Conservation (phyloP, 2,888 invertebrate genomes). For the Melinaea menophilus region DNA sequence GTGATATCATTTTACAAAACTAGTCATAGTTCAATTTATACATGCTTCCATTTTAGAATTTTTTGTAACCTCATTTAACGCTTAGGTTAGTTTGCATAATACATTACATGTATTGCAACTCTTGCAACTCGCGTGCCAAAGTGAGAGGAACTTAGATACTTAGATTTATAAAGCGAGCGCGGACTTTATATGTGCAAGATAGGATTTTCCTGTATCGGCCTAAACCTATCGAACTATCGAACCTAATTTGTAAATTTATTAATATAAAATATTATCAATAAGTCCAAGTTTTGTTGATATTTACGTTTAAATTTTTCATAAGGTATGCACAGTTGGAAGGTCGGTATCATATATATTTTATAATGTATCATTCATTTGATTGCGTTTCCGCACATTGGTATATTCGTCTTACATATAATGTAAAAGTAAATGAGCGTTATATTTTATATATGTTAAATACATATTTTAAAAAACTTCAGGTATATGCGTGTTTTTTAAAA, state of each 20-base stretch:
- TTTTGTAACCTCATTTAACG: conserved; percentile 1
- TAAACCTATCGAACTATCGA: conserved; percentile 6
- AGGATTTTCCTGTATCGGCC: conserved; percentile 6
- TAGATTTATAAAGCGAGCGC: conserved; percentile 2
- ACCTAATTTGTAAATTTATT: conserved; percentile 1
- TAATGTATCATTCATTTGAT: too few species aligned
- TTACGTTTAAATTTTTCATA: too few species aligned
- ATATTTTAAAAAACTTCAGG: too few species aligned
- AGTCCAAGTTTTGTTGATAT: background rate
- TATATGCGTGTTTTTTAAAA: too few species aligned
- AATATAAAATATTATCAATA: background rate
- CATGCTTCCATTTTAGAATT: conserved; percentile 5
- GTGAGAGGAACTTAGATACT: background rate
- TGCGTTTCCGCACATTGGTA: too few species aligned
- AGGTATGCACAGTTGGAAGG: too few species aligned
- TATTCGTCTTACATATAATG: too few species aligned
- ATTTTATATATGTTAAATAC: too few species aligned
- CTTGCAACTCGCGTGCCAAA: background rate
- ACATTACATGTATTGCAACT: background rate
- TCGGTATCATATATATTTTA: too few species aligned
- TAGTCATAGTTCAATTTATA: conserved; percentile 6
- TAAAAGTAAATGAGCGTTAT: too few species aligned
- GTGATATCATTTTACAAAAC: conserved; percentile 1
- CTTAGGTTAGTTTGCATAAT: conserved; percentile 4
- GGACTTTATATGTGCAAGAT: background rate